Evolutionary conservation across 2,888 invertebrate species (phyloP).

Genomic region (Ectropis crepuscularia): DNA sequence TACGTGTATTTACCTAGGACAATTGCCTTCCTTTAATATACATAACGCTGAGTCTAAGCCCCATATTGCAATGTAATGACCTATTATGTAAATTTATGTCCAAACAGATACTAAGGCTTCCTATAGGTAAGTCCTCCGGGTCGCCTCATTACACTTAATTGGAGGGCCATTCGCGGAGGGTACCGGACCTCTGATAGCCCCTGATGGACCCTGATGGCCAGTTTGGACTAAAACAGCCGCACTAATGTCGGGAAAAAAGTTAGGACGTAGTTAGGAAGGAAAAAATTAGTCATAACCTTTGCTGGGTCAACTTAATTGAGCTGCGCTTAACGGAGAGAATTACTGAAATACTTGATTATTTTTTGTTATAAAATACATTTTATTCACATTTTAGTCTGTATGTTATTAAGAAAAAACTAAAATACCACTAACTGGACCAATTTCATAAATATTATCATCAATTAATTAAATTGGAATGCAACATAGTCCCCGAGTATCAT

Average conservation of each 20-base stretch:
- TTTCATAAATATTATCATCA: too few species aligned
- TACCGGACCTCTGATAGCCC: conserved; percentile 65
- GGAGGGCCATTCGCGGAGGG: conserved; percentile 79
- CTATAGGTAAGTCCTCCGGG: conserved; percentile 60
- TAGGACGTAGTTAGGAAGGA: conserved; percentile 51
- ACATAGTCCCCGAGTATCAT: too few species aligned
- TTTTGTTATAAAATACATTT: too few species aligned
- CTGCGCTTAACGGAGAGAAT: too few species aligned
- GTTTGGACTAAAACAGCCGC: conserved; percentile 64
- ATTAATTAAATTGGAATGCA: too few species aligned
- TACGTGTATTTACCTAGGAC: conserved; percentile 22
- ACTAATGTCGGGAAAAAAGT: conserved; percentile 69
- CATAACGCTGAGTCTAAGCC: conserved; percentile 25
- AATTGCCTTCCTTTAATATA: conserved; percentile 24
- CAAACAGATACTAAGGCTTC: conserved; percentile 28
- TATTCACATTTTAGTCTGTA: too few species aligned
- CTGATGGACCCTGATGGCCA: conserved; percentile 58
- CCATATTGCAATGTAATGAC: conserved; percentile 36
- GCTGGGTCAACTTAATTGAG: conserved; percentile 9
- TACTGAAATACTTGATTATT: too few species aligned
- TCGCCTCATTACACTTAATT: conserved; percentile 82
- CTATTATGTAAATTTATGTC: conserved; percentile 57
- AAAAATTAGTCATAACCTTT: conserved; percentile 40
- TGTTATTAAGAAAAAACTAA: too few species aligned
- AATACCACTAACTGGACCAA: too few species aligned